These are phyloP conservation scores for Phenganax stokvisi DNA, from an alignment of 92 coral and sea anemone species.

Conservation along the genomic window DNA sequence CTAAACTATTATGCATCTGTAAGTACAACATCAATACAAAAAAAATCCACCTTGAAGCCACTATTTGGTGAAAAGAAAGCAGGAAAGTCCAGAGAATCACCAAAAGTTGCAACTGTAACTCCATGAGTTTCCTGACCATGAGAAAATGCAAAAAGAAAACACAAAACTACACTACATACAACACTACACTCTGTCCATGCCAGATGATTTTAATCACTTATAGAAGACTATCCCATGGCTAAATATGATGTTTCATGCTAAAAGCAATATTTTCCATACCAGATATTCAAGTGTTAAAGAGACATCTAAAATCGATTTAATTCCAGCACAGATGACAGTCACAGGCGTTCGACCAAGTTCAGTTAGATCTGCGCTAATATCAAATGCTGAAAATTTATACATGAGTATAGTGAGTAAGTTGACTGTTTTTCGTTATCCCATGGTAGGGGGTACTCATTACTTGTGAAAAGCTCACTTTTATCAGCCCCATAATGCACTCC, in stretches of 20 bases:
- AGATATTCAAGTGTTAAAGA: constrained; percentile 80
- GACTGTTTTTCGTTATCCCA: no score
- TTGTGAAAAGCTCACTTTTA: constrained; percentile 52
- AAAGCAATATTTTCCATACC: constrained; percentile 42
- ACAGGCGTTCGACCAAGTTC: constrained; percentile 92
- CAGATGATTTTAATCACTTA: no score
- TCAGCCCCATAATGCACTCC: constrained; percentile 93
- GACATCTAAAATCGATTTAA: constrained; percentile 87
- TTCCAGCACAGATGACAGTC: constrained; percentile 92
- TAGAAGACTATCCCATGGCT: no score
- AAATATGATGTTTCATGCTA: no score
- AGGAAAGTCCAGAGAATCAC: constrained; percentile 74
- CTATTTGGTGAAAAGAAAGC: constrained; percentile 86
- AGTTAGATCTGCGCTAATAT: constrained; percentile 90
- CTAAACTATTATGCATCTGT: not conserved
- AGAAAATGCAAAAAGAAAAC: not conserved
- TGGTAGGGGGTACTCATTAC: not conserved
- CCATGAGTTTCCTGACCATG: constrained; percentile 82
- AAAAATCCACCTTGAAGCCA: constrained; percentile 69
- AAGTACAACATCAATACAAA: not conserved
- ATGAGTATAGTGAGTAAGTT: not conserved
- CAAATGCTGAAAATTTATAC: constrained; percentile 62
- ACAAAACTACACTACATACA: no score
- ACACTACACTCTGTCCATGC: no score
- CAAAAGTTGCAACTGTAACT: constrained; percentile 95